These are phyloP conservation scores for Xyrauchen texanus DNA, from an alignment of 2,113 vertebrate species.

Conservation along the genomic window DNA sequence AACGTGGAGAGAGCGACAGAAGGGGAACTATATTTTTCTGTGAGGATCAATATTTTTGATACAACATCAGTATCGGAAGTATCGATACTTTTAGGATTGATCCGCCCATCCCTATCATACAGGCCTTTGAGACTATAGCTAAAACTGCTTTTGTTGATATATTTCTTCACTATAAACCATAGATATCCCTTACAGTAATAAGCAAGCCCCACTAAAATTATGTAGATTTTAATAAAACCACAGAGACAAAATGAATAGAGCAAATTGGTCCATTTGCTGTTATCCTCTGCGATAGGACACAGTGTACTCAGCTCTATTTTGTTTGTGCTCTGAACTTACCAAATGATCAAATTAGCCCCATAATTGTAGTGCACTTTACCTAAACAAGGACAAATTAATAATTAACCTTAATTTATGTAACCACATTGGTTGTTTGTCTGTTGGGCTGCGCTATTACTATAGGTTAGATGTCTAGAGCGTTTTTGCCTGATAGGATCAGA, in stretches of 20 bases:
- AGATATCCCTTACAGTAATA: too few species aligned
- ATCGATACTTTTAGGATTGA: too few species aligned
- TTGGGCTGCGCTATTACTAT: background rate
- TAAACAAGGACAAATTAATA: constrained; percentile 16
- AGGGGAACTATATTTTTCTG: too few species aligned
- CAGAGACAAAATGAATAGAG: background rate
- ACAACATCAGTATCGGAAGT: too few species aligned
- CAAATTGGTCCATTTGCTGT: background rate
- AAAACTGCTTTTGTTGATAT: too few species aligned
- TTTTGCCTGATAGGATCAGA: background rate
- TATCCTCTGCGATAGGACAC: background rate
- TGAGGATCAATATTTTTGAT: too few species aligned
- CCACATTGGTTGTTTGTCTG: constrained; percentile 4
- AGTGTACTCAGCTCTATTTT: background rate
- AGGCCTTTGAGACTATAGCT: too few species aligned
- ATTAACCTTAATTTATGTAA: constrained; percentile 5
- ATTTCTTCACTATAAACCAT: too few species aligned
- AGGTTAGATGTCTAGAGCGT: too few species aligned
- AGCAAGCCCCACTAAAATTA: background rate
- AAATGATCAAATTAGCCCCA: constrained; percentile 19
- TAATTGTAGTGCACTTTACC: constrained; percentile 10
- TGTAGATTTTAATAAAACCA: background rate
- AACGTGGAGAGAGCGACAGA: too few species aligned
- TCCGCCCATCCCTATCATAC: too few species aligned
- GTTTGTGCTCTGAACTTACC: background rate